Conservation (phyloP, 23 tunicate species). For the Halocynthia roretzi region DNA sequence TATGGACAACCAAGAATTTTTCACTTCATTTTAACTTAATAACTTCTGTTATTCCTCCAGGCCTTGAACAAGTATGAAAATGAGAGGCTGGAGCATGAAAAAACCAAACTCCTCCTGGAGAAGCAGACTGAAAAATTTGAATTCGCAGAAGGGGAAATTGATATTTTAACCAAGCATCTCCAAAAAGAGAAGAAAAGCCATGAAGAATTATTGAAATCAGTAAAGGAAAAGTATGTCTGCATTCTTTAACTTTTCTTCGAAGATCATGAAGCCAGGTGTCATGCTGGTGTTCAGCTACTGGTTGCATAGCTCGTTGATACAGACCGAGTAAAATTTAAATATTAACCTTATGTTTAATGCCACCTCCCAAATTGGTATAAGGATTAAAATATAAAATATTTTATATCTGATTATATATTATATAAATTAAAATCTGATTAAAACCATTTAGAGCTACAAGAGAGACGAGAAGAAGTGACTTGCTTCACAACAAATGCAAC, state of each 20-base stretch:
- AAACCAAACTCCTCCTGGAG: conserved; percentile 59
- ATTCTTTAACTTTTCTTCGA: not conserved
- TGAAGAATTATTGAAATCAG: conserved; percentile 33
- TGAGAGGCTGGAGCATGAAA: conserved; percentile 57
- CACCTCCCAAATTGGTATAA: too few species aligned
- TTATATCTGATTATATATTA: too few species aligned
- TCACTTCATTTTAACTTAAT: too few species aligned
- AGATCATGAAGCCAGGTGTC: too few species aligned
- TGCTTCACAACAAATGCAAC: conserved; percentile 40
- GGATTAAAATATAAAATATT: too few species aligned
- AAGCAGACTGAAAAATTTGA: conserved; percentile 43
- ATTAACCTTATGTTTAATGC: too few species aligned
- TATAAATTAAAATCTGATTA: too few species aligned
- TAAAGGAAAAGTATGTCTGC: conserved; percentile 22
- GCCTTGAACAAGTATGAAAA: conserved; percentile 16
- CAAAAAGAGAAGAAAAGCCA: conserved; percentile 32
- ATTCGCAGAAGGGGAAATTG: conserved; percentile 39
- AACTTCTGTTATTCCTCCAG: not conserved
- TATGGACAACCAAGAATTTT: too few species aligned
- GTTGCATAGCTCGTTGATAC: too few species aligned
- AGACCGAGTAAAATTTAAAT: too few species aligned
- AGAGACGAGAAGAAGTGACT: conserved; percentile 68
- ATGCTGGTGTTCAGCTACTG: too few species aligned
- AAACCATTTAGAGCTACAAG: conserved; percentile 18
- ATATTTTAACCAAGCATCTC: conserved; percentile 55